phyloP scores from a whole-genome alignment of 1,140 invertebrate species.

The Pollicipes pollicipes region DNA sequence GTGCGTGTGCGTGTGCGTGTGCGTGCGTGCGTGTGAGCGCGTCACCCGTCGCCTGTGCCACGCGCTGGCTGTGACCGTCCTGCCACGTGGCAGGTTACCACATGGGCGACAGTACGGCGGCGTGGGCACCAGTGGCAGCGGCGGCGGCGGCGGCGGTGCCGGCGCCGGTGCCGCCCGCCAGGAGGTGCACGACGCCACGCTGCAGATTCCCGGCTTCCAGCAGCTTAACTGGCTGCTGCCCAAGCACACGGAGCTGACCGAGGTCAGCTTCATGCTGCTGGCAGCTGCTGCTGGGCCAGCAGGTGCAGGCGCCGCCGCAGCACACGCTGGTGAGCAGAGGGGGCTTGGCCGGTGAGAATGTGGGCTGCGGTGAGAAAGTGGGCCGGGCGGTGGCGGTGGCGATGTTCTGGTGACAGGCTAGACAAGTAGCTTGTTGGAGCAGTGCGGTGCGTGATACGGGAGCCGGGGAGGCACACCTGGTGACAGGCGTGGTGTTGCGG shows the following conservation, averaged over 20 bases:
- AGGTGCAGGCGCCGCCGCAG: constrained; percentile 51
- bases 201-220: constrained; percentile 66
- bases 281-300: constrained; percentile 76
- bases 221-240: constrained; percentile 63
- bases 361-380: too few relatives aligned
- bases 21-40: too few relatives aligned
- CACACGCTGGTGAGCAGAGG: constrained; percentile 46
- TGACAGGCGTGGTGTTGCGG: too few relatives aligned
- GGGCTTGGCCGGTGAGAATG: too few relatives aligned
- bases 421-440: constrained; percentile 4
- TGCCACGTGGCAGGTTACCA: constrained; percentile 18
- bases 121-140: constrained; percentile 21
- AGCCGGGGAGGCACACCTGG: too few relatives aligned
- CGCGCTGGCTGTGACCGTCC: too few relatives aligned
- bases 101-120: constrained; percentile 27
- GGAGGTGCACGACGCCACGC: constrained; percentile 28
- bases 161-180: constrained; percentile 17
- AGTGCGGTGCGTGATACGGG: too few relatives aligned
- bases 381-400: too few relatives aligned
- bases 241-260: constrained; percentile 68
- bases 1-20: constrained; percentile 21
- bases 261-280: constrained; percentile 80
- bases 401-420: too few relatives aligned
- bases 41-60: too few relatives aligned
- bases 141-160: constrained; percentile 22